Percentiles rank a stretch among this genome's conserved stretches.
Conservation (phyloP, 2,888 invertebrate genomes). For the Caenorhabditis japonica region DNA sequence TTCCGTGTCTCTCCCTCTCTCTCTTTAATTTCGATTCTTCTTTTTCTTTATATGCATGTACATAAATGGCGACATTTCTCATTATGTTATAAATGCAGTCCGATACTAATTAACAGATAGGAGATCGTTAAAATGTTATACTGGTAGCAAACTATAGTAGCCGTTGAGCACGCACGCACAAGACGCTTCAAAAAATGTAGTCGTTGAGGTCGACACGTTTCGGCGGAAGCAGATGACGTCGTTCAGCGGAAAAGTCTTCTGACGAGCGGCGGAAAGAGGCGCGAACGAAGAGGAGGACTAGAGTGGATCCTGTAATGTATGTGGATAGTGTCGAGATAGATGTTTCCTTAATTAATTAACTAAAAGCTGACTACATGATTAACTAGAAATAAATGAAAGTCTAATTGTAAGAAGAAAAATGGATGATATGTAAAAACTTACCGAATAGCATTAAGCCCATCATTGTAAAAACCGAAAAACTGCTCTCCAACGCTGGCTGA, state of each 20-base stretch:
- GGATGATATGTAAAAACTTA: no score
- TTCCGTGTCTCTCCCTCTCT: not conserved
- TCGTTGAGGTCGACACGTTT: conserved; percentile 48
- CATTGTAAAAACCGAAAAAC: not conserved
- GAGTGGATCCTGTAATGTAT: conserved; percentile 22
- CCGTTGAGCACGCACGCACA: conserved; percentile 7
- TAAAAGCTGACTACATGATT: no score
- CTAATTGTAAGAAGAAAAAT: no score
- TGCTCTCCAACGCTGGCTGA: not conserved
- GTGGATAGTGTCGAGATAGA: no score
- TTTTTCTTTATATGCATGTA: not conserved
- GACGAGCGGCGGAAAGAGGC: conserved; percentile 18
- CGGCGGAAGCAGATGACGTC: conserved; percentile 40
- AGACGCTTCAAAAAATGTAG: conserved; percentile 39
- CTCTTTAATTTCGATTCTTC: conserved; percentile 40
- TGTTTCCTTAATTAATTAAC: no score
- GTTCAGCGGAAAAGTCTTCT: conserved; percentile 30
- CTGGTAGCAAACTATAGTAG: no score
- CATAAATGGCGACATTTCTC: no score
- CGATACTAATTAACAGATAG: no score
- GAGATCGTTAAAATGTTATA: conserved; percentile 5
- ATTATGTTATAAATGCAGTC: no score
- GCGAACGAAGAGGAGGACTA: conserved; percentile 28
- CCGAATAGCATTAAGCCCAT: conserved; percentile 21
- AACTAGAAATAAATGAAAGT: no score